Evolutionary conservation across 1,140 invertebrate species (phyloP).

Genomic region (Lethocerus indicus): DNA sequence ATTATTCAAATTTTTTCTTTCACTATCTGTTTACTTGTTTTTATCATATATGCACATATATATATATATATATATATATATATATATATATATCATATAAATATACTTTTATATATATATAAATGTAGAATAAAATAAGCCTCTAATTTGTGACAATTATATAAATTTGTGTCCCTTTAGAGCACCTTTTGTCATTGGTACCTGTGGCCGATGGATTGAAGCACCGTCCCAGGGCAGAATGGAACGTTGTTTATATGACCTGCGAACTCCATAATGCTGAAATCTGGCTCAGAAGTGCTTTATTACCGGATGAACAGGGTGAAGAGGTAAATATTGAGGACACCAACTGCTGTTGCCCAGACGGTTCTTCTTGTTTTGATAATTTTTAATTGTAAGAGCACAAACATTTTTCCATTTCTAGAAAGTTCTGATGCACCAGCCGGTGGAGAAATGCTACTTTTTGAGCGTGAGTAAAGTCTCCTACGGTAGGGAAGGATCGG

Average conservation of each 20-base stretch:
- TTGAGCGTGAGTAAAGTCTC: conserved; percentile 72
- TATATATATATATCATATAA: too few relatives aligned
- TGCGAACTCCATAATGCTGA: conserved; percentile 80
- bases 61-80: too few relatives aligned
- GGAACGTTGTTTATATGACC: conserved; percentile 86
- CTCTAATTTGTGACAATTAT: not conserved
- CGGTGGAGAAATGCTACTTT: conserved; percentile 78
- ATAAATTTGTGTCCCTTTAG: conserved; percentile 23
- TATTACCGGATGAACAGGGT: conserved; percentile 35
- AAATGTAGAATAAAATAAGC: not conserved
- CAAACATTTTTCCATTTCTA: conserved; percentile 10
- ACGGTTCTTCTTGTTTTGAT: not conserved
- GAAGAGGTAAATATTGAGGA: conserved; percentile 2
- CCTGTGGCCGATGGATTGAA: conserved; percentile 67
- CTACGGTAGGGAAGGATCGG: conserved; percentile 41
- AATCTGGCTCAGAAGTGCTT: conserved; percentile 75
- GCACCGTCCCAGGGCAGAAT: conserved; percentile 71
- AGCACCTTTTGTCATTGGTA: conserved; percentile 59
- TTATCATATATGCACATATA: too few relatives aligned
- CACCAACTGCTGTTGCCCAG: not conserved
- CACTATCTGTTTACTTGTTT: too few relatives aligned
- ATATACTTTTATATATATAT: too few relatives aligned
- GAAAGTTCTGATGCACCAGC: conserved; percentile 33
- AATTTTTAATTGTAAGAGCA: not conserved
- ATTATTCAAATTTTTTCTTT: not conserved